Conservation (phyloP, 2,113 vertebrate genomes). For the Podarcis muralis region DNA sequence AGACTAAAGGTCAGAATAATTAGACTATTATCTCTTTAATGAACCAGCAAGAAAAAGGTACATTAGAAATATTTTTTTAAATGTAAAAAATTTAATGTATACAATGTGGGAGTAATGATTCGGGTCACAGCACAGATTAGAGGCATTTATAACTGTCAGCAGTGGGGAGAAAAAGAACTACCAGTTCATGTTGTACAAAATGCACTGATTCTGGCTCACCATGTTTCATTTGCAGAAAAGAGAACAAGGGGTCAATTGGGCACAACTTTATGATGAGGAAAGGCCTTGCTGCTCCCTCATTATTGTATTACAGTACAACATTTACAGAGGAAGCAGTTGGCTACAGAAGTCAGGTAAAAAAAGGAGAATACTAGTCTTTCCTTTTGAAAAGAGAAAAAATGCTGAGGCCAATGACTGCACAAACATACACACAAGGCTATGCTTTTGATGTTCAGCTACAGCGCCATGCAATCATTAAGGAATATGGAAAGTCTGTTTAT, state of each 20-base stretch:
- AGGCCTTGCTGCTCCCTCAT: slow-evolving; percentile 31
- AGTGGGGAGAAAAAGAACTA: slow-evolving; percentile 40
- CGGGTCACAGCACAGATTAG: slow-evolving; percentile 41
- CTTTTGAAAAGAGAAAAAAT: slow-evolving; percentile 11
- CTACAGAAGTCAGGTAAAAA: slow-evolving; percentile 33
- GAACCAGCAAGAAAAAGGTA: slow-evolving; percentile 17
- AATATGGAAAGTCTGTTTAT: neutral
- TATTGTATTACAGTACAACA: slow-evolving; percentile 34
- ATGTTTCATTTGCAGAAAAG: slow-evolving; percentile 12
- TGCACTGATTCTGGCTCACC: slow-evolving; percentile 30
- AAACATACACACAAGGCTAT: neutral
- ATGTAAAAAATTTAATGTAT: slow-evolving; percentile 20
- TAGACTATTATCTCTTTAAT: slow-evolving; percentile 44
- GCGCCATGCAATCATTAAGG: slow-evolving; percentile 19
- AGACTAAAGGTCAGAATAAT: slow-evolving; percentile 50
- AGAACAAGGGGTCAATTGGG: slow-evolving; percentile 40
- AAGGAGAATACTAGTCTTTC: slow-evolving; percentile 28
- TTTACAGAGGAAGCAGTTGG: neutral
- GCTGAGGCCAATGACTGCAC: neutral
- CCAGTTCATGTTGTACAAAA: slow-evolving; percentile 44
- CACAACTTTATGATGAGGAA: neutral
- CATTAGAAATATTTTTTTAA: neutral
- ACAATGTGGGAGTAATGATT: slow-evolving; percentile 46
- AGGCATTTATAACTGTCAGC: slow-evolving; percentile 43
- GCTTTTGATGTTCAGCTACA: slow-evolving; percentile 35